phyloP scores from a whole-genome alignment of 2,888 invertebrate genomes.

The Trissolcus brochymenae region DNA sequence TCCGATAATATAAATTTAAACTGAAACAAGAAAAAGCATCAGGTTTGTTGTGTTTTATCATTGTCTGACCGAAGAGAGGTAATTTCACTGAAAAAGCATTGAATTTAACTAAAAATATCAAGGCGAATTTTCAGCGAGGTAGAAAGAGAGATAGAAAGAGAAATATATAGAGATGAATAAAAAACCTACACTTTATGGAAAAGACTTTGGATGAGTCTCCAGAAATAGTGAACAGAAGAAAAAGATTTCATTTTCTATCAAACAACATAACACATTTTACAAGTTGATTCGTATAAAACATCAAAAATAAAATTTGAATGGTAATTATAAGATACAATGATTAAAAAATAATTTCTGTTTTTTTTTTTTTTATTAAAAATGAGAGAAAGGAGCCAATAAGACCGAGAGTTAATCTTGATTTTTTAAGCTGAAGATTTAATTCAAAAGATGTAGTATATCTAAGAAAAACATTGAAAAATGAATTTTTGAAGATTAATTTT shows the following conservation, averaged over 20 bases:
- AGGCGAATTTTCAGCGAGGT: not conserved
- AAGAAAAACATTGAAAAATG: not conserved
- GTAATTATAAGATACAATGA: too few species aligned
- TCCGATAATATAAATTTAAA: too few species aligned
- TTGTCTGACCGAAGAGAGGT: conserved; percentile 3
- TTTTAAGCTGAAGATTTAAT: not conserved
- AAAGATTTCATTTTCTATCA: not conserved
- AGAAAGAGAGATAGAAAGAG: conserved; percentile 16
- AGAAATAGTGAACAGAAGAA: conserved; percentile 32
- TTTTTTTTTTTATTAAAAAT: too few species aligned
- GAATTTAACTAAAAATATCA: not conserved
- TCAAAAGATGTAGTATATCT: not conserved
- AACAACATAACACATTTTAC: not conserved
- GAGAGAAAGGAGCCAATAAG: too few species aligned
- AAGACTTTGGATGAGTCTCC: conserved; percentile 57
- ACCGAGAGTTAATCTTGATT: not conserved
- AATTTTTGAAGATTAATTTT: not conserved
- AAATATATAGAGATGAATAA: conserved; percentile 13
- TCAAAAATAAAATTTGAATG: not conserved
- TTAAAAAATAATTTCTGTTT: too few species aligned
- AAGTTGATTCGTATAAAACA: not conserved
- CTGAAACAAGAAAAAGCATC: too few species aligned
- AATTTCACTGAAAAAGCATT: conserved; percentile 3
- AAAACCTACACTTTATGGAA: conserved; percentile 38
- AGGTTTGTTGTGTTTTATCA: not conserved